Percentiles rank a stretch among this genome's conserved stretches.
phyloP scores from a whole-genome alignment of 2,797 vertebrate species.

The Basileuterus tristriatus region DNA sequence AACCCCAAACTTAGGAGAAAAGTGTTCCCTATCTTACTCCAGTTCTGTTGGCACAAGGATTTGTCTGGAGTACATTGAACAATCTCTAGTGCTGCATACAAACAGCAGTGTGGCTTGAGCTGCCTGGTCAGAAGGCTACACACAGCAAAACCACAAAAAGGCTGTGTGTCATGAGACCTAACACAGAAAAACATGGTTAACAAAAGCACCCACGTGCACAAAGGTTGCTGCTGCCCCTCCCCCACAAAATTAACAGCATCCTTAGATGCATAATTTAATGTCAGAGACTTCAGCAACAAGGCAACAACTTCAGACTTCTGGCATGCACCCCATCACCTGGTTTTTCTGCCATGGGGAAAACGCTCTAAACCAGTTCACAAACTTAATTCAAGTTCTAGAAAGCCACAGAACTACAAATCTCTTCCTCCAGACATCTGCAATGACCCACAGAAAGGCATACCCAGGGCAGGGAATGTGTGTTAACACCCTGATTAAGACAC shows the following conservation, averaged over 20 bases:
- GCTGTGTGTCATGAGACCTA: neutral
- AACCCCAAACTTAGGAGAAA: fast-evolving
- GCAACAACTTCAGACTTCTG: neutral
- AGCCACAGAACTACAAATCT: neutral
- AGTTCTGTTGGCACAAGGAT: neutral
- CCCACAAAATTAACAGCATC: neutral
- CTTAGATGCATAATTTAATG: fast-evolving
- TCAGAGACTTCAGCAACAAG: neutral
- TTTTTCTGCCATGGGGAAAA: neutral
- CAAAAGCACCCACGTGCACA: neutral
- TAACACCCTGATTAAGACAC: neutral
- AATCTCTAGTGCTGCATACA: neutral
- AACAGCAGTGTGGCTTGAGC: neutral
- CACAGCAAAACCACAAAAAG: neutral
- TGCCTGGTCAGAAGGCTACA: neutral
- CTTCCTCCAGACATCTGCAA: no score
- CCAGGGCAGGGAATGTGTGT: fast-evolving
- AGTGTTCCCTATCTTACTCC: neutral
- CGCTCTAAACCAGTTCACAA: neutral
- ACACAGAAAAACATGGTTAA: neutral
- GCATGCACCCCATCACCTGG: fast-evolving
- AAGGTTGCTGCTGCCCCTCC: neutral
- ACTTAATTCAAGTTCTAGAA: neutral
- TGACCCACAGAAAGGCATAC: fast-evolving
- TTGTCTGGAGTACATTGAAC: neutral